phyloP scores from a whole-genome alignment of 2,113 vertebrate species.

The Narcine bancroftii region DNA sequence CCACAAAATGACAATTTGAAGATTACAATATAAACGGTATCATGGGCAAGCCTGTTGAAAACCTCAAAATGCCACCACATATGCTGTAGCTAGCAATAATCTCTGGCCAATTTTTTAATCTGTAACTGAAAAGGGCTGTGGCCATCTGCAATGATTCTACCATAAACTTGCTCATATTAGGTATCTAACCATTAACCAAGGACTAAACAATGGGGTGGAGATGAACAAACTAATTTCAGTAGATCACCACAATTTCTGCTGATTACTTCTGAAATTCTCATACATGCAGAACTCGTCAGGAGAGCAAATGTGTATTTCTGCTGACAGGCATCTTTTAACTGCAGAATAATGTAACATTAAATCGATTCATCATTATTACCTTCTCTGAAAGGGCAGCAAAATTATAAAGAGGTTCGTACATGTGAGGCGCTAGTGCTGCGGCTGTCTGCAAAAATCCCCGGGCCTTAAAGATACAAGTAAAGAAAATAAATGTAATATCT shows the following conservation, averaged over 20 bases:
- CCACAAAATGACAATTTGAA: not conserved
- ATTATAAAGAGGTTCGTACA: conserved; percentile 96
- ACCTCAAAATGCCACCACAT: not conserved
- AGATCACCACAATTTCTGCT: not conserved
- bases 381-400: conserved; percentile 81
- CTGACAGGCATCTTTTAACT: not conserved
- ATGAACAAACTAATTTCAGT: not conserved
- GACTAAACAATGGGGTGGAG: not conserved
- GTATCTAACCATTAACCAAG: not conserved
- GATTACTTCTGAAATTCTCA: not conserved
- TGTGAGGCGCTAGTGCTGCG: conserved; percentile 74
- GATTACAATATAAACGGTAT: not conserved
- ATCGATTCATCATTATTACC: conserved; percentile 57
- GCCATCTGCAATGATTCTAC: not conserved
- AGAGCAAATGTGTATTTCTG: not conserved
- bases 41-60: not conserved
- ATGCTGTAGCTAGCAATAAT: not conserved
- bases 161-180: not conserved
- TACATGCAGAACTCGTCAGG: not conserved
- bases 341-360: not conserved
- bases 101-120: not conserved
- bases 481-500: not conserved
- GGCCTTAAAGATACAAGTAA: conserved; percentile 59
- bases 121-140: not conserved
- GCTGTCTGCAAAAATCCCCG: conserved; percentile 86